Conservation (phyloP, 2,113 vertebrate species). For the Gasterosteus nipponicus region DNA sequence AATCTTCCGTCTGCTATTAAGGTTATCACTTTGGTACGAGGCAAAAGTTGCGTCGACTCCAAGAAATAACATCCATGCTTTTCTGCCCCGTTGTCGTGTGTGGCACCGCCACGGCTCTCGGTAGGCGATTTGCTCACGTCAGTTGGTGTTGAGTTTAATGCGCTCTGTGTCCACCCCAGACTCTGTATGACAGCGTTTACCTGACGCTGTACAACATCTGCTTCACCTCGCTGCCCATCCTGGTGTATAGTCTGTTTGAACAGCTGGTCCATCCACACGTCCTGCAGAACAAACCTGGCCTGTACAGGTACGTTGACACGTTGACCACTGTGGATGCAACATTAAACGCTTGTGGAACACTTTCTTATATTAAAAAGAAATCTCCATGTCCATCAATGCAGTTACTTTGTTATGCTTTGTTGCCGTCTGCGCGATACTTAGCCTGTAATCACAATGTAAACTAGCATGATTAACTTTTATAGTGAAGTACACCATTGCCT, state of each 20-base stretch:
- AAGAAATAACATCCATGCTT: neutral
- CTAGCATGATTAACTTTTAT: neutral
- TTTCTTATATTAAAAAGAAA: neutral
- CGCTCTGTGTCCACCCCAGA: slow-evolving; percentile 82
- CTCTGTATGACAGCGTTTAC: slow-evolving; percentile 98
- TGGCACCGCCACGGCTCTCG: neutral
- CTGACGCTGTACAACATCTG: slow-evolving; percentile 99
- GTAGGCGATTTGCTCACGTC: neutral
- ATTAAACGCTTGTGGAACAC: neutral
- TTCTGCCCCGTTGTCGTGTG: neutral
- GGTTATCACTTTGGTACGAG: neutral
- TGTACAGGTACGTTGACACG: slow-evolving; percentile 88
- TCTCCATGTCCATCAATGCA: neutral
- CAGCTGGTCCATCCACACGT: slow-evolving; percentile 95
- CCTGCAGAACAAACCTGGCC: slow-evolving; percentile 91
- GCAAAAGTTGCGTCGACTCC: neutral
- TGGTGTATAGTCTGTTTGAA: slow-evolving; percentile 98
- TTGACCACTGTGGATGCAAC: neutral
- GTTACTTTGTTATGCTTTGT: neutral
- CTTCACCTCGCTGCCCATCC: slow-evolving; percentile 98
- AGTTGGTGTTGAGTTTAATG: slow-evolving; percentile 29
- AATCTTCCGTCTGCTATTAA: neutral
- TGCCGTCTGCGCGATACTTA: neutral
- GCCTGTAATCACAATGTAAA: neutral
- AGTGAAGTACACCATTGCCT: neutral